phyloP scores from a whole-genome alignment of 1,140 invertebrate genomes.

The Phocides pigmalion region DNA sequence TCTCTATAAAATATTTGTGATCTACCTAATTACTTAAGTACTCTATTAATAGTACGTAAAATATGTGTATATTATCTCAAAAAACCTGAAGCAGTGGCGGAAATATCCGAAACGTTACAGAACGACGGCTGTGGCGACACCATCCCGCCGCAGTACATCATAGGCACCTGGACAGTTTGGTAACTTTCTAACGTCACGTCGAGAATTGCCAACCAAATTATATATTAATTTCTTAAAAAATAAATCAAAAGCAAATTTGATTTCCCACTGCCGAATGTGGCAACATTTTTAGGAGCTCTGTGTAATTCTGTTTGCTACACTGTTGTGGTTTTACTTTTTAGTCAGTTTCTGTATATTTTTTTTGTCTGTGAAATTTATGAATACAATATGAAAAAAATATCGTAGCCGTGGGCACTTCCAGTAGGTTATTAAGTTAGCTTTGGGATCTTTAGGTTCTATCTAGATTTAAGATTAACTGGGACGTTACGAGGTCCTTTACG shows the following conservation, averaged over 20 bases:
- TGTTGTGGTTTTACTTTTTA: no score
- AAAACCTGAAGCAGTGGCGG: conserved; percentile 70
- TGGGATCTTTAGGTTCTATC: not conserved
- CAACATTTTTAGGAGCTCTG: no score
- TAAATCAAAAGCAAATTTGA: no score
- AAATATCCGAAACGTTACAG: conserved; percentile 76
- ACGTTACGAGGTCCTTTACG: not conserved
- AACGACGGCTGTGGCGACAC: conserved; percentile 76
- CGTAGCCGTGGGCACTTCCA: conserved; percentile 9
- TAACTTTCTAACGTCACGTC: no score
- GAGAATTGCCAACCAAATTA: no score
- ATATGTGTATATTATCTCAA: not conserved
- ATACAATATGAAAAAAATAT: no score
- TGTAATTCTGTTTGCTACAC: not conserved
- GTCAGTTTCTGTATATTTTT: no score
- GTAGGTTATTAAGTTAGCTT: not conserved
- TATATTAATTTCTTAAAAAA: no score
- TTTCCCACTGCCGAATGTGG: no score
- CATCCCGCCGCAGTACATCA: conserved; percentile 77
- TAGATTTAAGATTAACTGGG: conserved; percentile 1
- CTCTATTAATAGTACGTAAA: not conserved
- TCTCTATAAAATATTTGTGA: no score
- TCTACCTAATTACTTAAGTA: no score
- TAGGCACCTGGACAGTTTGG: conserved; percentile 59
- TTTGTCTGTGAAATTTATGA: not conserved